These are phyloP conservation scores for Syngnathoides biaculeatus DNA, from an alignment of 2,113 vertebrate species.

Conservation along the genomic window DNA sequence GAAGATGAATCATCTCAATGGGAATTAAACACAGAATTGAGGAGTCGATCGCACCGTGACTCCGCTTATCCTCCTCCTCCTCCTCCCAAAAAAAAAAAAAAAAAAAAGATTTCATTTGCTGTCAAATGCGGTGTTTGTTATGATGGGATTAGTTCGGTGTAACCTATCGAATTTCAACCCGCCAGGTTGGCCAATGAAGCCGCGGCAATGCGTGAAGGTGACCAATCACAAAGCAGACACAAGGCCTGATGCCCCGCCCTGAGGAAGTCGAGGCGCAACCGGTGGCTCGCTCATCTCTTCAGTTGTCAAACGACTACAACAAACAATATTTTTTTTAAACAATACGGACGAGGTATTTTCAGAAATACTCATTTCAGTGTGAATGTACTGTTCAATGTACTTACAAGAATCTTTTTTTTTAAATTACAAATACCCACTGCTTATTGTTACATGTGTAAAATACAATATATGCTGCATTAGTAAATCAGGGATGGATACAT, in stretches of 20 bases:
- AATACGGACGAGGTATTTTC: no score
- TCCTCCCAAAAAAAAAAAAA: no score
- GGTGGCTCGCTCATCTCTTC: background rate
- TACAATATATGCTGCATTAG: no score
- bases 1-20: constrained; percentile 21
- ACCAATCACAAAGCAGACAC: constrained; percentile 40
- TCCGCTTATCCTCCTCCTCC: constrained; percentile 1
- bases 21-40: background rate
- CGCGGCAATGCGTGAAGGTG: background rate
- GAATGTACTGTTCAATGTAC: no score
- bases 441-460: no score
- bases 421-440: background rate
- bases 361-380: background rate
- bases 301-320: background rate
- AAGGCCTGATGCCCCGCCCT: constrained; percentile 18
- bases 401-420: background rate
- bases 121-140: constrained; percentile 40
- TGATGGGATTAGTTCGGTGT: constrained; percentile 45
- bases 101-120: constrained; percentile 1
- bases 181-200: constrained; percentile 43
- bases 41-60: background rate
- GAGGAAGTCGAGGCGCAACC: constrained; percentile 23
- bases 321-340: background rate
- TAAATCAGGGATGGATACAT: no score
- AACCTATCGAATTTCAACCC: constrained; percentile 22